Evolutionary conservation across 2,888 invertebrate genomes (phyloP), one percentile per base, ranked within the genome.

Genomic region (Arrhopalites spinosus): DNA sequence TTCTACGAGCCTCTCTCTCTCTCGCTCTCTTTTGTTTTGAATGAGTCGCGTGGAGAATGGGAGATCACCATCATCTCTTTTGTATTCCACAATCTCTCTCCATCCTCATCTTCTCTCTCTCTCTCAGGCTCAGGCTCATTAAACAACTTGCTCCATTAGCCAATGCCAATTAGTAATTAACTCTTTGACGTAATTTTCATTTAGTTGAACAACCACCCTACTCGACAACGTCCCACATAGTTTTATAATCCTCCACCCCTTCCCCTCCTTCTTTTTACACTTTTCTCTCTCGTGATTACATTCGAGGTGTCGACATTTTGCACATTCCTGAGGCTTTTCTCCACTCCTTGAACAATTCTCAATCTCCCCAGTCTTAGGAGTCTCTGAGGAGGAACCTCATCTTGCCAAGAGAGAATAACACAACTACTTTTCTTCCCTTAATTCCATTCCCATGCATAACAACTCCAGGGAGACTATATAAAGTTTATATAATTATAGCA

Each of bases 181-280:
- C 78, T 78, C 78, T 78, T 78, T 78, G 78, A 78, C 78, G 78
- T 76, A 78, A 78, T 78, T 78, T 78, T 78, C 78, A 78, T 78
- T 78, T 78, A 78, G 78, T 23, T 72, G 63, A 53, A 69, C 69
- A 72, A 72, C 72, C 45, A 43, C 66, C 66, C 66, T 23, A 45
- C 45, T 23, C 25, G 67, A 67, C 17, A 67, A 56, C 59, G 61
- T 61, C 43, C 70, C 59, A 66, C 64, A 70, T 70, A 70, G 68
- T 64, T 61, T 23, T 64, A 64, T 25, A 73, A 27, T 63, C 45
- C 29, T n/a, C n/a, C n/a, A n/a, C n/a, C n/a, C n/a, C 56, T 59
- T 15, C 43, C 30, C 23, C 66, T 45, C 69, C 61, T n/a, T 11
- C 29, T 17, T 43, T 43, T 67, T 15, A 36, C 20, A 5, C 56